Conservation (phyloP, 2,888 invertebrate genomes). For the Ennomos fuscantarius region DNA sequence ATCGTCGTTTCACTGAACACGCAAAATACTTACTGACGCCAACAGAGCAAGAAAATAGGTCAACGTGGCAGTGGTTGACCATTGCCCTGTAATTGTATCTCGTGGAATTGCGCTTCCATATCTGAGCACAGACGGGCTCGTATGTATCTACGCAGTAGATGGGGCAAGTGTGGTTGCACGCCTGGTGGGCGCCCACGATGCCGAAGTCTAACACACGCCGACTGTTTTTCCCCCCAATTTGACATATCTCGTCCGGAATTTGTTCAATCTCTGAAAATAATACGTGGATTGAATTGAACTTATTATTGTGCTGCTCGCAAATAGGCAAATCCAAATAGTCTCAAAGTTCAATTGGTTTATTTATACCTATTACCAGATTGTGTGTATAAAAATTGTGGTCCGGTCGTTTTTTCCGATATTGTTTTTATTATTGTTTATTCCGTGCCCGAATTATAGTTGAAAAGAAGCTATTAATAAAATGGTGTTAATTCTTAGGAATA, state of each 20-base stretch:
- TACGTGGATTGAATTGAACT: neutral
- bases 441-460: too few species aligned
- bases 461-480: too few species aligned
- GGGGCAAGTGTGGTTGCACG: slow-evolving; percentile 75
- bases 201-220: slow-evolving; percentile 62
- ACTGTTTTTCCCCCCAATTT: slow-evolving; percentile 18
- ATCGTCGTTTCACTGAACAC: too few species aligned
- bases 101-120: slow-evolving; percentile 51
- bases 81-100: slow-evolving; percentile 50
- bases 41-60: slow-evolving; percentile 67
- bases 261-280: slow-evolving; percentile 51
- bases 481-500: too few species aligned
- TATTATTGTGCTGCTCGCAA: too few species aligned
- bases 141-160: slow-evolving; percentile 69
- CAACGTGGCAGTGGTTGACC: slow-evolving; percentile 78
- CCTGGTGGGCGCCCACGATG: slow-evolving; percentile 66
- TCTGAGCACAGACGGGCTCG: slow-evolving; percentile 69
- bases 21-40: slow-evolving; percentile 64
- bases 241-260: slow-evolving; percentile 51
- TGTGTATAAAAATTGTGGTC: too few species aligned
- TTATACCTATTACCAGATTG: too few species aligned
- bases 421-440: too few species aligned
- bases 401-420: too few species aligned
- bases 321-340: too few species aligned
- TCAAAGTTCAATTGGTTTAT: too few species aligned